A percentile compares a stretch with the other conserved stretches of the same genome.
Conservation (phyloP, 2,113 vertebrate genomes). For the Gnathonemus echidnorhynchus region DNA sequence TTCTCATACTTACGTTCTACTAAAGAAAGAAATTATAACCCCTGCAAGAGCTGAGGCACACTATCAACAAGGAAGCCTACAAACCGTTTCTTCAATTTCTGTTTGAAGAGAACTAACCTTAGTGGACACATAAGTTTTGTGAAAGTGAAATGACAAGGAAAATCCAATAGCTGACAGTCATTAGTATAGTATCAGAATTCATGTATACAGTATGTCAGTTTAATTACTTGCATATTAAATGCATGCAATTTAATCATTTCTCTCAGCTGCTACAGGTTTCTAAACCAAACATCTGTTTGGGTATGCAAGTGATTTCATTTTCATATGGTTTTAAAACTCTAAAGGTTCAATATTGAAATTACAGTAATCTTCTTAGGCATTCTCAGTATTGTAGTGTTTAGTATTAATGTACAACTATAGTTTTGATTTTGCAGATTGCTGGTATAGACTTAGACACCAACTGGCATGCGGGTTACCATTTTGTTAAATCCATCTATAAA, state of each 20-base stretch:
- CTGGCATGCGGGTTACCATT: background rate
- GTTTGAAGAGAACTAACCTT: background rate
- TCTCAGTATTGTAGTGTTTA: constrained; percentile 62
- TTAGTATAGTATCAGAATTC: constrained; percentile 26
- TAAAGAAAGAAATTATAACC: background rate
- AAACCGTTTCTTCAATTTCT: background rate
- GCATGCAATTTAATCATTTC: constrained; percentile 47
- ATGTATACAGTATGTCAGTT: constrained; percentile 49
- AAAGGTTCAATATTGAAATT: constrained; percentile 63
- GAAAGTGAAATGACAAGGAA: background rate
- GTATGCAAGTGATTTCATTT: constrained; percentile 51
- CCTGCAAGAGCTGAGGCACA: background rate
- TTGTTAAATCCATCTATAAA: background rate
- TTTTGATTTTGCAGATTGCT: constrained; percentile 35
- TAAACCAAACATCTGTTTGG: constrained; percentile 48
- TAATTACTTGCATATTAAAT: constrained; percentile 63
- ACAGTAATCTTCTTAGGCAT: constrained; percentile 64
- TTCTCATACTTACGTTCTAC: background rate
- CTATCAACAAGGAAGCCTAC: background rate
- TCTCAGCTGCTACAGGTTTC: constrained; percentile 30
- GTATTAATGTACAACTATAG: constrained; percentile 37
- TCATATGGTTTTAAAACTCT: constrained; percentile 36
- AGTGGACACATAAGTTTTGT: background rate
- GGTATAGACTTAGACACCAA: background rate
- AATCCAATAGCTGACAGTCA: background rate